Evolutionary conservation across 1,140 invertebrate genomes (phyloP).

Genomic region (Solenopsis fugax): DNA sequence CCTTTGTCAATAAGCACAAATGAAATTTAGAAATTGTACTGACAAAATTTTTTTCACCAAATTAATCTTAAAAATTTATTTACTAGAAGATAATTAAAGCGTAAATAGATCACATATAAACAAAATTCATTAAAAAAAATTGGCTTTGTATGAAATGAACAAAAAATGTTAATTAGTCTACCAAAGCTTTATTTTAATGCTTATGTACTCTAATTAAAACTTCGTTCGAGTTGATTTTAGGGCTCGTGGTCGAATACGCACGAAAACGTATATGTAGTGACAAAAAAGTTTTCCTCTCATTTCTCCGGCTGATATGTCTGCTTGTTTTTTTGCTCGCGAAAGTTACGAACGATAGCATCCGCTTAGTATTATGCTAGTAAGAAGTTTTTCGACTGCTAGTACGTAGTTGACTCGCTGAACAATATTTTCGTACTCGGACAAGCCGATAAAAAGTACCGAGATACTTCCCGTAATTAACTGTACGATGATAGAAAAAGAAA

Average conservation of each 20-base stretch:
- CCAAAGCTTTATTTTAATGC: slow-evolving; percentile 4
- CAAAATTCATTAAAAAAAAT: not conserved
- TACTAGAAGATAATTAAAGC: not conserved
- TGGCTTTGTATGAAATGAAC: not conserved
- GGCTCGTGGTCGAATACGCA: not conserved
- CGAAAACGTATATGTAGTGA: slow-evolving; percentile 19
- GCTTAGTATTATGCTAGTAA: slow-evolving; percentile 76
- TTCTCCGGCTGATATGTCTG: slow-evolving; percentile 33
- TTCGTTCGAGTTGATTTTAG: slow-evolving; percentile 48
- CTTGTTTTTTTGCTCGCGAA: slow-evolving; percentile 39
- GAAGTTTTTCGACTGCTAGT: slow-evolving; percentile 51
- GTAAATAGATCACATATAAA: not conserved
- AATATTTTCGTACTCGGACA: slow-evolving; percentile 81
- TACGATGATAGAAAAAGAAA: slow-evolving; percentile 54
- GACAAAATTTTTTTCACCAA: not conserved
- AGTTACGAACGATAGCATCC: slow-evolving; percentile 78
- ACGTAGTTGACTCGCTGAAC: slow-evolving; percentile 67
- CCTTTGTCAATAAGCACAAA: not conserved
- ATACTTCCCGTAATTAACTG: slow-evolving; percentile 82
- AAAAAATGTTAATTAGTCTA: slow-evolving; percentile 6
- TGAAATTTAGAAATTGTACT: not conserved
- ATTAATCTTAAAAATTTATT: not conserved
- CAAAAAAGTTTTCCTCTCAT: slow-evolving; percentile 48
- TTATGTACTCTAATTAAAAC: slow-evolving; percentile 48
- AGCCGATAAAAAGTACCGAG: slow-evolving; percentile 81